phyloP scores from a whole-genome alignment of 2,113 vertebrate genomes.

The Tyrannus savana region DNA sequence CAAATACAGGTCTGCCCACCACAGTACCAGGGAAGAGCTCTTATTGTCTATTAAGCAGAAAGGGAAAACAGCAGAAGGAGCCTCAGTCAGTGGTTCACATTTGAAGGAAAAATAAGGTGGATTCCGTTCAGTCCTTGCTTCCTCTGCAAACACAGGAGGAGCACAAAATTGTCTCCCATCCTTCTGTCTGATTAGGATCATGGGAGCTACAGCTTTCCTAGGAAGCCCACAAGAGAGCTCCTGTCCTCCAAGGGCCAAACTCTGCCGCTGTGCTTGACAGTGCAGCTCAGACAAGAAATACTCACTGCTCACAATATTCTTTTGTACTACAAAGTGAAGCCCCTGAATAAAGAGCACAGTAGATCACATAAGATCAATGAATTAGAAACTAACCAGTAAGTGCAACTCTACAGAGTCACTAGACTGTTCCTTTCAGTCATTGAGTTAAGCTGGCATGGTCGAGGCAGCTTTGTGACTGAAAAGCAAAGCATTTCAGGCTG shows the following conservation, averaged over 20 bases:
- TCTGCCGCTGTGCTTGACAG: background rate
- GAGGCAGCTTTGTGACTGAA: background rate
- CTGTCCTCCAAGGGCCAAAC: background rate
- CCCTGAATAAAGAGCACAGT: background rate
- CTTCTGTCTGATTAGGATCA: background rate
- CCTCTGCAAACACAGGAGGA: background rate
- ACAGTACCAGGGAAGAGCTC: background rate
- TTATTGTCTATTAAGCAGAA: background rate
- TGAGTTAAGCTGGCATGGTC: background rate
- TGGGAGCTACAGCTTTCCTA: background rate
- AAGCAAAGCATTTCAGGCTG: background rate
- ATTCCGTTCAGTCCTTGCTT: background rate
- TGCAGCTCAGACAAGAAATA: background rate
- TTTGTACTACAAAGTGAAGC: background rate
- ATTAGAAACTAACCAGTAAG: background rate
- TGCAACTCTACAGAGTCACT: background rate
- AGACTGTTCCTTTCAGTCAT: background rate
- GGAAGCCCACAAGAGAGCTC: background rate
- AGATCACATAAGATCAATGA: background rate
- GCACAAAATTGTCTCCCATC: background rate
- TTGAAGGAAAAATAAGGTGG: background rate
- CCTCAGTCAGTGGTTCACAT: background rate
- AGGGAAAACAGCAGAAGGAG: background rate
- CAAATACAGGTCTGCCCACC: background rate
- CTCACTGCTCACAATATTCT: background rate